These are phyloP conservation scores for Mungos mungo DNA, from an alignment of 2,113 vertebrate genomes.

Conservation along the genomic window DNA sequence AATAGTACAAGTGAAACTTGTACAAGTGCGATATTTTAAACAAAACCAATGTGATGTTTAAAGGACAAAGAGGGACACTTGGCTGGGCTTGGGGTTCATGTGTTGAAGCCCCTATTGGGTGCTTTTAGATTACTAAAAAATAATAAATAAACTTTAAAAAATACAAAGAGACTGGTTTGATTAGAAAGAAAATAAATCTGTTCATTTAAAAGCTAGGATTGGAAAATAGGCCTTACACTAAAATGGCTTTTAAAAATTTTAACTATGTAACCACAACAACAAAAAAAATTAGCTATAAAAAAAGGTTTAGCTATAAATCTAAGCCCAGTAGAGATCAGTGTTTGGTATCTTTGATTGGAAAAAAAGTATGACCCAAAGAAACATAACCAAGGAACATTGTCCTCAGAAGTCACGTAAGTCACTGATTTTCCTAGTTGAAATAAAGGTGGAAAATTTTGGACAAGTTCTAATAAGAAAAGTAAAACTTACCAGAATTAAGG, in stretches of 20 bases:
- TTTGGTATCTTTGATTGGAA: background rate
- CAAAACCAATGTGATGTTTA: background rate
- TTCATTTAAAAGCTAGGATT: background rate
- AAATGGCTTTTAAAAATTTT: background rate
- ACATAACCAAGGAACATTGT: background rate
- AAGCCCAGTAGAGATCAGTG: background rate
- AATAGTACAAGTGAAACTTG: background rate
- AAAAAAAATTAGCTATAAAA: too few species aligned
- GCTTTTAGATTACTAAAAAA: background rate
- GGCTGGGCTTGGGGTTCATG: background rate
- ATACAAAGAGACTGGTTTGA: background rate
- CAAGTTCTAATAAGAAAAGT: background rate
- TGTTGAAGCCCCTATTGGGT: background rate
- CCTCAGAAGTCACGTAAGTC: background rate
- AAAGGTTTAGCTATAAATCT: background rate
- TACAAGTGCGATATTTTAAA: background rate
- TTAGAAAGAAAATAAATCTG: conserved; percentile 15
- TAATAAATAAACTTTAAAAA: background rate
- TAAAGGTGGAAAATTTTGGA: background rate
- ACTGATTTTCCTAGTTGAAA: background rate
- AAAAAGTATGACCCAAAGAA: background rate
- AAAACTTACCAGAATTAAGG: background rate
- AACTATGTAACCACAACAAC: background rate
- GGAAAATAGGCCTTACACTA: background rate
- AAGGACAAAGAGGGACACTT: background rate